A percentile compares a stretch with the other conserved stretches of the same genome.
Evolutionary conservation across 2,797 vertebrate species (phyloP).

Genomic region (Naso thynnoides): DNA sequence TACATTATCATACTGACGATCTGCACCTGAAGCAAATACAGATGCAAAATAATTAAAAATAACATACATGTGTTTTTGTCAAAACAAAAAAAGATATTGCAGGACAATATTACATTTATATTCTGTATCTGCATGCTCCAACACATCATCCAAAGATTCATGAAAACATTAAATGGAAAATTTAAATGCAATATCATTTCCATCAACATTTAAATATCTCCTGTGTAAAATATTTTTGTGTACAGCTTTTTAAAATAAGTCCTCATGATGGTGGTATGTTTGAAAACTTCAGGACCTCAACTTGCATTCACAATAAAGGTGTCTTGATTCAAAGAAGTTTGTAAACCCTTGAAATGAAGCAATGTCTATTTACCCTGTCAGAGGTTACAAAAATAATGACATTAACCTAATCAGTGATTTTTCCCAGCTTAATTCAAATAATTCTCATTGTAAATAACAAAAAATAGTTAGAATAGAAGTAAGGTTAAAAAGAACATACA

Average conservation of each 20-base stretch:
- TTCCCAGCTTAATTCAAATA: not conserved
- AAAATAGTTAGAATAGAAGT: too few species aligned
- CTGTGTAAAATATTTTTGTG: too few species aligned
- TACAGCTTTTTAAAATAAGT: too few species aligned
- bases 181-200: not conserved
- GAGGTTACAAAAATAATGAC: not conserved
- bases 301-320: too few species aligned
- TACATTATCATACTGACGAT: constrained; percentile 81
- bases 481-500: too few species aligned
- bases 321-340: too few species aligned
- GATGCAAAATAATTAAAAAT: not conserved
- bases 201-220: not conserved
- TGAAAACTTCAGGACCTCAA: not conserved
- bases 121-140: not conserved
- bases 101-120: not conserved
- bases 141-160: not conserved
- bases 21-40: constrained; percentile 74
- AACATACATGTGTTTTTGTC: too few species aligned
- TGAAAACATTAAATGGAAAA: not conserved
- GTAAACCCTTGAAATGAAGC: not conserved
- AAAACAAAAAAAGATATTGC: too few species aligned
- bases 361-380: not conserved
- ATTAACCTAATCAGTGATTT: not conserved
- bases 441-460: not conserved
- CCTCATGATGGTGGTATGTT: too few species aligned